Evolutionary conservation across 2,888 invertebrate species (phyloP).

Genomic region (Perizoma flavofasciatum): DNA sequence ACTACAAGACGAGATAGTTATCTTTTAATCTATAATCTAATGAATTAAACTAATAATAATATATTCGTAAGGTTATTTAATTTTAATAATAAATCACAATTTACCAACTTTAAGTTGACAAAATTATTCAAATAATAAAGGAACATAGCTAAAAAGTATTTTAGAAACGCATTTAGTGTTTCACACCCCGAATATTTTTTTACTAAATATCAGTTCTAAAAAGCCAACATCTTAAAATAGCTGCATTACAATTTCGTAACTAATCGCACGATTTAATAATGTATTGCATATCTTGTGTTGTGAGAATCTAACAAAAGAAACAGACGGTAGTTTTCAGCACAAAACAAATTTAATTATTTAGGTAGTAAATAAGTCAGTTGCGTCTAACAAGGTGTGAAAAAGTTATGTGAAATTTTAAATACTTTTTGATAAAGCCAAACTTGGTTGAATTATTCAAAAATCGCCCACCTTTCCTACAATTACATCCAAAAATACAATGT

Average conservation of each 20-base stretch:
- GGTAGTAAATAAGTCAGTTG: conserved; percentile 5
- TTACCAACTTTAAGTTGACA: conserved; percentile 79
- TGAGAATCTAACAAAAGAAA: background rate
- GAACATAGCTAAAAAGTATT: conserved; percentile 64
- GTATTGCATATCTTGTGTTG: conserved; percentile 8
- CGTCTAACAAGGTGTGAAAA: conserved; percentile 28
- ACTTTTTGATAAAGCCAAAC: conserved; percentile 17
- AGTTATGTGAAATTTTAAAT: conserved; percentile 8
- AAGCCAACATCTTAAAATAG: conserved; percentile 25
- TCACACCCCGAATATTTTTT: conserved; percentile 59
- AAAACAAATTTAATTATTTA: conserved; percentile 7
- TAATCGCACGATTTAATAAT: conserved; percentile 10
- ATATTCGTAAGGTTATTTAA: conserved; percentile 65
- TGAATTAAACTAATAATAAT: conserved; percentile 71
- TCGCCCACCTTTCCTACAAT: conserved; percentile 25
- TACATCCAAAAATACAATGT: conserved; percentile 31
- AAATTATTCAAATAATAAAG: conserved; percentile 72
- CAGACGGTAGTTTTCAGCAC: conserved; percentile 13
- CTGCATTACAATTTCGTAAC: conserved; percentile 21
- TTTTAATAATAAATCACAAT: conserved; percentile 79
- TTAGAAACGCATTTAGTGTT: conserved; percentile 63
- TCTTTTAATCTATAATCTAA: conserved; percentile 68
- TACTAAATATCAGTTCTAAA: conserved; percentile 39
- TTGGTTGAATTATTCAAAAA: conserved; percentile 17
- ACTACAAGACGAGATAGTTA: conserved; percentile 73